Conservation (phyloP, 2,797 vertebrate species). For the Neomorphus geoffroyi region DNA sequence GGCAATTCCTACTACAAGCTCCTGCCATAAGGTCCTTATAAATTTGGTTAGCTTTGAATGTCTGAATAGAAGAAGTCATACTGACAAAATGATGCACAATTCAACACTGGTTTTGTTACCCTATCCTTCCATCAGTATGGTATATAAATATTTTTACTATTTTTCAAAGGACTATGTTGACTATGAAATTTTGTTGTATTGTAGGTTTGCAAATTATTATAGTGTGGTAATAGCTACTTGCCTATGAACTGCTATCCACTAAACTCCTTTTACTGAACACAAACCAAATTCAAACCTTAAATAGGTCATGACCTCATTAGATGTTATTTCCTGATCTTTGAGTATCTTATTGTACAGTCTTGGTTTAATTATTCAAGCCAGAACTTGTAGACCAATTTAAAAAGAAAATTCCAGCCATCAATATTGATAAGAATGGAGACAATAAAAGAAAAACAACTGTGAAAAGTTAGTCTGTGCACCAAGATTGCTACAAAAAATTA, state of each 20-base stretch:
- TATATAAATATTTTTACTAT: not conserved
- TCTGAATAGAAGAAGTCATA: not conserved
- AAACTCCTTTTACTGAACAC: not conserved
- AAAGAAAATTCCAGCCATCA: not conserved
- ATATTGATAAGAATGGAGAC: not conserved
- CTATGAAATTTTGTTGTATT: not conserved
- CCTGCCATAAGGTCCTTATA: not conserved
- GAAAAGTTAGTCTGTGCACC: not conserved
- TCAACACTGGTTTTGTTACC: not conserved
- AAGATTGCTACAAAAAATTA: not conserved
- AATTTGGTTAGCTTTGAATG: not conserved
- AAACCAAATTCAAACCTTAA: not conserved
- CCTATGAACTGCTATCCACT: not conserved
- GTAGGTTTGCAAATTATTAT: not conserved
- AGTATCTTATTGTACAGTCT: not conserved
- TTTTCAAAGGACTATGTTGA: not conserved
- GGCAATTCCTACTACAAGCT: not conserved
- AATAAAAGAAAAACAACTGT: not conserved
- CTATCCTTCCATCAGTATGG: not conserved
- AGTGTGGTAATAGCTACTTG: not conserved
- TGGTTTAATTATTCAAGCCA: not conserved
- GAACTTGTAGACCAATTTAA: not conserved
- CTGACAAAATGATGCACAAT: not conserved
- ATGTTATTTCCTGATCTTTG: not conserved
- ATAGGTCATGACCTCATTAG: rapidly evolving